Base-by-base conservation (phyloP, 2,113 vertebrate species). In the Isichthys henryi region DNA sequence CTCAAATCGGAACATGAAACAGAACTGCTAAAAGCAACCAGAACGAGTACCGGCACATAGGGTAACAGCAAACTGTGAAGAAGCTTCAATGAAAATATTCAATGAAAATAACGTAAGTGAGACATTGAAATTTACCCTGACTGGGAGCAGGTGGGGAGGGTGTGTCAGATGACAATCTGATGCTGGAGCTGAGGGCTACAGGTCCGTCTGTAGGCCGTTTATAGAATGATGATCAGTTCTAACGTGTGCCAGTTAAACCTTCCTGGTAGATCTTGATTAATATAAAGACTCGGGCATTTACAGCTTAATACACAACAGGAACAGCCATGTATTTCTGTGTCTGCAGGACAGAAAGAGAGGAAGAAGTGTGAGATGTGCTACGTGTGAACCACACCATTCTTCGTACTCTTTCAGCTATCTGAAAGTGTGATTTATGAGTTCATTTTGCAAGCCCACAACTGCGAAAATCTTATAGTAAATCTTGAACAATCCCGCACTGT, bases 381-480 rank as follows among this genome's bases (percentile, higher is more conserved):
- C n/a, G 39, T 84, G 82, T 84, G 82, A 84, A 11, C 82, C 15
- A 15, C 45, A 84, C 39, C 23, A 21, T 84, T 45, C 21, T n/a
- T 48, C 48, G 43, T 23, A 48, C 45, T n/a, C 45, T 48, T 46
- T n/a, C 19, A 10, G 45, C 82, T 49, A 6, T 48, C 48, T 83
- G 48, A n/a, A 82, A 53, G 88, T 88, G 88, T 82, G 88, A 82
- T 53, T 88, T 88, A 82, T 82, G 70, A 82, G 3, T 82, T n/a
- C 48, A 39, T 45, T 49, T 88, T 46, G 21, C 46, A 80, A 49
- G n/a, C 27, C 31, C 88, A 48, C 48, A 74, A 53, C 48, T 77
- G 70, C 17, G 31, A 66, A 23, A 88, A 74, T 39, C 27, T 53
- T 31, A 53, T 27, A 80, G 74, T 82, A 80, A 80, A 52, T 88